Evolutionary conservation across 2,797 vertebrate genomes (phyloP), one percentile per base, ranked within the genome.

Genomic region (Gymnodraco acuticeps): DNA sequence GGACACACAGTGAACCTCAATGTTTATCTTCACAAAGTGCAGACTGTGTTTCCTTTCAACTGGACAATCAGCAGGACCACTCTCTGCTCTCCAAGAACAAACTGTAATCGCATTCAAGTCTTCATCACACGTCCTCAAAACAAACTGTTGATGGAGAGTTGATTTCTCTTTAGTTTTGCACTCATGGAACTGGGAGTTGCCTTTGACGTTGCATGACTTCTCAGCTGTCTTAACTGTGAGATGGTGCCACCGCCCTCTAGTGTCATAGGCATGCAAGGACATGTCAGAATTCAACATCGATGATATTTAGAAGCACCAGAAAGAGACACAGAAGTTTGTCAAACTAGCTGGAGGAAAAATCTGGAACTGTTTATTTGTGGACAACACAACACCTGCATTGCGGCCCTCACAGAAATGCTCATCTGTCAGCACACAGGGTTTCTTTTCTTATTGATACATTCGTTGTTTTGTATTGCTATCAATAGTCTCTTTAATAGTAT

Each of bases 11-110:
- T 86, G 63, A 78, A 73, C 64, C 64, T 83, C 73, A 81, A 91
- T 90, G 68, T 89, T 80, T 73, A 79, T 83, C 89, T 85, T 89
- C 89, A 88, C 77, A 73, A 69, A 78, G 51, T 60, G 86, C 87
- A 76, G 83, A 65, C 70, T 83, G 56, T 41, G 15, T 69, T 72
- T 81, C 77, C 79, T 59, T 78, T 84, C 66, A 75, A 65, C 77
- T 84, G 88, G 89, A 92, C 91, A 92, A 87, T 94, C 88, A 95
- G 93, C 94, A 94, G 91, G 91, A 95, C 91, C 93, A 94, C 91
- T 84, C 86, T 90, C 88, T 88, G 85, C 89, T 87, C 86, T 80
- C 88, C 82, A 88, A 82, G 86, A 92, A 91, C 87, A 90, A 86
- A 82, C 64, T 55, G 68, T 43, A 47, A 58, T 86, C 93, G 80